phyloP scores from a whole-genome alignment of 2,113 vertebrate genomes.

The Amphiprion percula region DNA sequence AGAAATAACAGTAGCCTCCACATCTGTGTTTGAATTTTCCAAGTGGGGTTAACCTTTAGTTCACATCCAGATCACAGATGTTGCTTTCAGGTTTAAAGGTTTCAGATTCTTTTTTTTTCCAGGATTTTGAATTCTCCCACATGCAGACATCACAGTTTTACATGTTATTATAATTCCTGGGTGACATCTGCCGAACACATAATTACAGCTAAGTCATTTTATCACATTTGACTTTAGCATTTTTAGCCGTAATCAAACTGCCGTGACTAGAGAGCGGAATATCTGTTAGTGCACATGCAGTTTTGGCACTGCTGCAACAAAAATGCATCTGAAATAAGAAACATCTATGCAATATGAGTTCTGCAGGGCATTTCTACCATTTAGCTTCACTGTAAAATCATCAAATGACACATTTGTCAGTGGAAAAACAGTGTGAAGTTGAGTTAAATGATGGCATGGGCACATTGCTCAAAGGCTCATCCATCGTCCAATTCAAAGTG shows the following conservation, averaged over 20 bases:
- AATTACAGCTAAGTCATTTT: constrained; percentile 30
- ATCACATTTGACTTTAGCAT: background rate
- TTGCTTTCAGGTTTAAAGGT: background rate
- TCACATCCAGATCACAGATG: background rate
- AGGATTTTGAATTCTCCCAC: background rate
- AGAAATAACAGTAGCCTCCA: background rate
- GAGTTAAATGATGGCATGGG: background rate
- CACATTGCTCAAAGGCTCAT: background rate
- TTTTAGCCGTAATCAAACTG: constrained; percentile 22
- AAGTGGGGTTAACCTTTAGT: background rate
- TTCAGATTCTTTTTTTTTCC: background rate
- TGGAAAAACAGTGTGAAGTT: constrained; percentile 2
- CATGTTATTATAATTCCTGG: constrained; percentile 10
- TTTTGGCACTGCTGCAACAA: background rate
- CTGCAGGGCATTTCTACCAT: background rate
- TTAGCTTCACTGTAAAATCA: background rate
- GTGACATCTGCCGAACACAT: constrained; percentile 17
- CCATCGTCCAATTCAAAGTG: background rate
- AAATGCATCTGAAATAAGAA: background rate
- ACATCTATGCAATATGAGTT: constrained; percentile 3
- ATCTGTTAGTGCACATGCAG: constrained; percentile 10
- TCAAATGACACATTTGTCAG: constrained; percentile 10
- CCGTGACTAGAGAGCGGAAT: constrained; percentile 11
- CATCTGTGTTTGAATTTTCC: background rate
- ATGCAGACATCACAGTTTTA: background rate